Base-by-base conservation (phyloP, 2,797 vertebrate genomes). In the Bryconaethiops microstoma region DNA sequence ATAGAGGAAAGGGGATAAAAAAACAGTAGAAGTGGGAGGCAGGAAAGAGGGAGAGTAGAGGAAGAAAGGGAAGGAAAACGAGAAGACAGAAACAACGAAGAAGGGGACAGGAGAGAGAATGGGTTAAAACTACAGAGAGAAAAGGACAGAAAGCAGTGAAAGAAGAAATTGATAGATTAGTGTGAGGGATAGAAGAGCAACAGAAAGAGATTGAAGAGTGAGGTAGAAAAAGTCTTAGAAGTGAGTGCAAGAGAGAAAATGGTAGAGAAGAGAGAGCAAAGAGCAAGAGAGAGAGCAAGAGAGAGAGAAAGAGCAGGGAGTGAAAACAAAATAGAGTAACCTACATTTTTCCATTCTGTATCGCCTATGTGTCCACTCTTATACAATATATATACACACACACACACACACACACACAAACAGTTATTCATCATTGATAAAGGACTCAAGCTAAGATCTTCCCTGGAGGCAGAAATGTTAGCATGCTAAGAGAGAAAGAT, bases 381-480 rank as follows among this genome's bases (percentile, higher is more conserved):
- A n/a, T n/a, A n/a, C 16, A 4, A 19, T 23, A 57, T 57, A 75
- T 55, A 74, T 29, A 67, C 73, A 75, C 57, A 75, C 73, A 75
- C 64, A 50, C 70, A 82, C 25, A 57, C 52, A 55, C 60, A 73
- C 75, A 16, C 23, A 23, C 5, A 74, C 70, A 55, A 29, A 40
- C 52, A 62, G 25, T 54, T 60, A 48, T 83, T 80, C 74, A 80
- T 73, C 78, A 74, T 74, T 83, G 74, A 77, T 83, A 67, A 83
- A 77, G 45, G 40, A 77, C 82, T 60, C 35, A 23, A 63, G 25
- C 78, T 80, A 54, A 54, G 73, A 83, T 52, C 65, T 59, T 23
- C 73, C 77, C 82, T 57, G 67, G 60, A 65, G 72, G 57, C 63
- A 59, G n/a, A 71, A 79, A 79, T 74, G 79, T 72, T 79, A 77